phyloP scores from a whole-genome alignment of 1,140 invertebrate species.

The Drosophila ironensis region DNA sequence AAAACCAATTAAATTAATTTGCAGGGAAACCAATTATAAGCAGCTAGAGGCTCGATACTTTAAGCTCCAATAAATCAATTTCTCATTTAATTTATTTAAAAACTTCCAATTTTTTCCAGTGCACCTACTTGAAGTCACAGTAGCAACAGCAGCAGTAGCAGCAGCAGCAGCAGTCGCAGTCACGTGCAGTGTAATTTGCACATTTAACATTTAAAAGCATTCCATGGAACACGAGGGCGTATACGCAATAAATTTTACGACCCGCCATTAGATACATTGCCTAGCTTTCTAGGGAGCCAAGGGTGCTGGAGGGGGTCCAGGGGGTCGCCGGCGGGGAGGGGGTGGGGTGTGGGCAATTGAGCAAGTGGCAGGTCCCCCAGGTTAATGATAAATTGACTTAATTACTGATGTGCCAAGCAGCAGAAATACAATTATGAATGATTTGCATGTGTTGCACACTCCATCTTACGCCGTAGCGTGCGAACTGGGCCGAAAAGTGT shows the following conservation, averaged over 20 bases:
- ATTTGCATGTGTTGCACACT: constrained; percentile 50
- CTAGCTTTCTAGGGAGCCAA: neutral
- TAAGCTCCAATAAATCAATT: neutral
- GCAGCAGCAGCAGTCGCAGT: constrained; percentile 49
- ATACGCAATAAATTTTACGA: constrained; percentile 79
- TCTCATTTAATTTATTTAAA: neutral
- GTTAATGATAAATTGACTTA: constrained; percentile 78
- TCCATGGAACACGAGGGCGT: constrained; percentile 66
- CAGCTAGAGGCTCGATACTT: too few relatives aligned
- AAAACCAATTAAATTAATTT: neutral
- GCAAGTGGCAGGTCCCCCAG: constrained; percentile 31
- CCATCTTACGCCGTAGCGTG: neutral
- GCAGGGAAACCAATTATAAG: too few relatives aligned
- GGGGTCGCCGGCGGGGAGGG: neutral
- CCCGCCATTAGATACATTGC: constrained; percentile 71
- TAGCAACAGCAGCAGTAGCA: constrained; percentile 42
- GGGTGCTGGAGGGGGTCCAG: neutral
- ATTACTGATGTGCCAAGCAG: constrained; percentile 71
- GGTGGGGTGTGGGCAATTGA: neutral
- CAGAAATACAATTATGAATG: constrained; percentile 60
- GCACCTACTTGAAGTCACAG: constrained; percentile 15
- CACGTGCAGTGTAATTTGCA: constrained; percentile 74
- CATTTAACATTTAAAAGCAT: constrained; percentile 77
- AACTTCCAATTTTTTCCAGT: neutral
- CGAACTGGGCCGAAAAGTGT: neutral